Evolutionary conservation across 37 sponge, comb jelly and placozoan species (phyloP), one percentile per base, ranked within the genome.

Genomic region (Spongia lamella): DNA sequence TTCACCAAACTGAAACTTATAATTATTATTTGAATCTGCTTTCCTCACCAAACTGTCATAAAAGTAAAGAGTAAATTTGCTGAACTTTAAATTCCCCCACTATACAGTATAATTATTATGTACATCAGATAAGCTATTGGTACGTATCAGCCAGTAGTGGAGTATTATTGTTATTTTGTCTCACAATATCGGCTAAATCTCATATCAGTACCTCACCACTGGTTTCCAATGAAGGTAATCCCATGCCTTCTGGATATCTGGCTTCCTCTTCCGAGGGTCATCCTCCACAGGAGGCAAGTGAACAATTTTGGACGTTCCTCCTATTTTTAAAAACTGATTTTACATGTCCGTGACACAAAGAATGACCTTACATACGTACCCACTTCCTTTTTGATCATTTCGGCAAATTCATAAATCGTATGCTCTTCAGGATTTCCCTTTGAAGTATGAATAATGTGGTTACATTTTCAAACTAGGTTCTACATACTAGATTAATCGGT

Each of bases 341-440:
- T 36, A 38, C 7, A 13, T 32, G 15, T 38, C 39, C 20, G 2
- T 3, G 1, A 7, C 20, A 20, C 66, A 11, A 19, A 35, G 24
- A 30, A 65, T 25, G 40, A 22, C 11, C 3, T 1, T 5, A 11
- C 20, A 34, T 29, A 52, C 78, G 55, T 55, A 79, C 84, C 94
- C 16, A 83, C 68, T 36, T 65, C 38, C 6, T 80, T 37, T 37
- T 57, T 74, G 1, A 96, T 78, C 25, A 84, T 64, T 14, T 74
- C 30, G 14, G 97, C 94, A 84, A 96, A 93, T 27, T 93, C 87
- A 22, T 70, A 40, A 21, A 96, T 92, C 0, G 82, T 85, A 62
- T 93, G 80, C 38, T 96, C 97, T 15, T 96, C 97, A 0, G 95
- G 92, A 54, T 91, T 94, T 0, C 95, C 95, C 89, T n/a, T n/a